Conservation (phyloP, 2,113 vertebrate species). For the Myrmecobius fasciatus region DNA sequence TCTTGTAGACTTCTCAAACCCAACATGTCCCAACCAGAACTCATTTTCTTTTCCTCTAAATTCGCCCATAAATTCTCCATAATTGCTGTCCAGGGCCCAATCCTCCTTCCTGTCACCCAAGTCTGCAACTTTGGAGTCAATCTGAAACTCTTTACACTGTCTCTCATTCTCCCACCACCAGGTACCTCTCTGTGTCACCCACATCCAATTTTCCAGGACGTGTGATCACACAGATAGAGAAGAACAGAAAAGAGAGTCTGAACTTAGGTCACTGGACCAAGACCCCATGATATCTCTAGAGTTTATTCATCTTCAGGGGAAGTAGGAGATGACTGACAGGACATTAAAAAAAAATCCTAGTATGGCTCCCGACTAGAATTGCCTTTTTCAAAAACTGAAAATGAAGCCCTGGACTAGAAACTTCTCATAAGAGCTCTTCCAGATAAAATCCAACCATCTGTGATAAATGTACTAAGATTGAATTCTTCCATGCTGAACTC, state of each 20-base stretch:
- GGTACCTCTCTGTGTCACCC: neutral
- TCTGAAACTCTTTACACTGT: neutral
- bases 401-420: neutral
- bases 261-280: neutral
- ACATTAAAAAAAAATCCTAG: neutral
- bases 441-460: neutral
- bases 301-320: neutral
- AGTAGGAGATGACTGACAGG: neutral
- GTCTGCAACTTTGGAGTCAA: neutral
- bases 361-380: neutral
- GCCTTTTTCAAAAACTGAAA: neutral
- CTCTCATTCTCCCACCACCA: neutral
- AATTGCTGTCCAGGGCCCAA: neutral
- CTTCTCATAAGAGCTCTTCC: neutral
- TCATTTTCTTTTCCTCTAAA: neutral
- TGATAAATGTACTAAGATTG: neutral
- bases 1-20: neutral
- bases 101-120: neutral
- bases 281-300: neutral
- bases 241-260: neutral
- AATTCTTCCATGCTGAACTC: neutral
- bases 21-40: neutral
- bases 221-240: neutral
- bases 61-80: neutral
- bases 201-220: neutral